These are phyloP conservation scores for Macropodus opercularis DNA, from an alignment of 2,797 vertebrate genomes.

Conservation along the genomic window DNA sequence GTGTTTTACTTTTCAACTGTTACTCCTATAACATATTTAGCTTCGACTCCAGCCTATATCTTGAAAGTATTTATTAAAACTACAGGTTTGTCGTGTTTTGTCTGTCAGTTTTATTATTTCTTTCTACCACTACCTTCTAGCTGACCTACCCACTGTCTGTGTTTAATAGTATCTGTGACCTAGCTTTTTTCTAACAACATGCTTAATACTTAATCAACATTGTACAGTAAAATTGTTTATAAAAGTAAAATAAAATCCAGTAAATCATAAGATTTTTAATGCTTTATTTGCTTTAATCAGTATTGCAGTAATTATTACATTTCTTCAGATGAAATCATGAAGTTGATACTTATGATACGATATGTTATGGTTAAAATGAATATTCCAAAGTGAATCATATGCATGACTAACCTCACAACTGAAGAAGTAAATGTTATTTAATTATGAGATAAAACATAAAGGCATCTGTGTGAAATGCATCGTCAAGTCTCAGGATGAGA, in stretches of 20 bases:
- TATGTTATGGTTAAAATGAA: slow-evolving; percentile 1
- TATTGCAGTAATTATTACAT: neutral
- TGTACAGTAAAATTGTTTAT: slow-evolving; percentile 25
- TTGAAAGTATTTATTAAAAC: neutral
- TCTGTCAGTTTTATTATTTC: neutral
- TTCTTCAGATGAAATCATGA: slow-evolving; percentile 5
- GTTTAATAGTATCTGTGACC: slow-evolving; percentile 2
- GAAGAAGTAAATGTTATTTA: neutral
- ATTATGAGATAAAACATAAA: neutral
- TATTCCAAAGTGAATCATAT: slow-evolving; percentile 4
- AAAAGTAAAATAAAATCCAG: slow-evolving; percentile 52
- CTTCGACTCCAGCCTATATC: neutral
- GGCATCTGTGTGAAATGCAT: neutral
- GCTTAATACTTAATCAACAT: slow-evolving; percentile 21
- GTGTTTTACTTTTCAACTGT: neutral
- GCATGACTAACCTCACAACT: neutral
- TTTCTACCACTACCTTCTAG: neutral
- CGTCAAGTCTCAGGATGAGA: neutral
- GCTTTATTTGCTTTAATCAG: slow-evolving; percentile 44
- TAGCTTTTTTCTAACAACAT: neutral
- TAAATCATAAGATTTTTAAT: slow-evolving; percentile 12
- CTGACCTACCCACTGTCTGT: neutral
- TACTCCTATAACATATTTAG: neutral
- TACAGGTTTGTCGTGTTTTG: neutral
- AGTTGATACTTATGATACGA: neutral